Base-by-base conservation (phyloP, 2,797 vertebrate species). In the Emydoidea blandingii region DNA sequence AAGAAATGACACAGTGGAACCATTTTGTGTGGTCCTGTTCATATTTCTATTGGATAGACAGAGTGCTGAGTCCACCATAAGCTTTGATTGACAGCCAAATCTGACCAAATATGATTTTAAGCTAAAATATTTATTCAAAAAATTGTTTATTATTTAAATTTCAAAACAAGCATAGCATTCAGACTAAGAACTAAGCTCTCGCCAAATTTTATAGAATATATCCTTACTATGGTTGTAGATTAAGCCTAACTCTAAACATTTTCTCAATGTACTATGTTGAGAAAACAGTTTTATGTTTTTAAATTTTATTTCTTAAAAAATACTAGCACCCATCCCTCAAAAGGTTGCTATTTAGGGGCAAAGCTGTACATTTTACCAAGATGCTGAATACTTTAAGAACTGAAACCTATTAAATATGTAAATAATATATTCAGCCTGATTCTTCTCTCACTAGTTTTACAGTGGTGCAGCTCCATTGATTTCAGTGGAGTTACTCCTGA, bases 111-210 rank as follows among this genome's bases (percentile, higher is more conserved):
- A 94, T 96, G 96, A 98, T 96, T 98, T 98, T 97, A 97, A 98
- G 97, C 94, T 98, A 96, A 97, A 97, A 97, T 90, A 94, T 82
- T 96, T 94, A 95, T 92, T 95, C 96, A 88, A 47, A 96, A 97
- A 97, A 97, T 95, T 97, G 96, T 97, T 98, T 98, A 97, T 98
- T 98, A 97, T 98, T 98, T 97, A 98, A 98, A 97, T 98, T 98
- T 97, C 93, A 97, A 98, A 98, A 98, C 95, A 98, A 98, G 93
- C 81, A 95, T 78, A 97, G 92, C 96, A 96, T 98, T 98, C 97
- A 98, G 95, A 92, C 95, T 95, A 93, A 97, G 91, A 96, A 92
- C 74, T 91, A 95, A 72, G 44, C 52, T 90, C 86, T 87, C 95
- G 95, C 92, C 94, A 97, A 59, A 92, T 93, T 76, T 95, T 93